These are phyloP conservation scores for Agelas oroides DNA, from an alignment of 37 sponge, comb jelly and placozoan genomes.

Conservation along the genomic window DNA sequence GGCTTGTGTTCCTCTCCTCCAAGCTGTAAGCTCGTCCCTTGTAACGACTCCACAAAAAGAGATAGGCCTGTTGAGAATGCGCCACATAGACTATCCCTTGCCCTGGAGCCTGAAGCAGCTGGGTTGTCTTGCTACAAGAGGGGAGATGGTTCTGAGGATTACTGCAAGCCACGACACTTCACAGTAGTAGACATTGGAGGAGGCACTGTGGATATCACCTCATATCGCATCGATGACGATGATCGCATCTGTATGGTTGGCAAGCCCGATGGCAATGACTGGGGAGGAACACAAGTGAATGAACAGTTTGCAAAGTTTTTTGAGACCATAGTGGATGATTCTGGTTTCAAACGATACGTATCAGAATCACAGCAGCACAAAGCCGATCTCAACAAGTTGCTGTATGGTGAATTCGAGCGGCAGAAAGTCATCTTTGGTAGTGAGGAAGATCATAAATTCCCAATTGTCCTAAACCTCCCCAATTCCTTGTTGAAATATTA, in stretches of 20 bases:
- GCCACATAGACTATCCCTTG: conserved; percentile 29
- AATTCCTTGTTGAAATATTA: too few relatives aligned
- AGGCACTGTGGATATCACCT: too few relatives aligned
- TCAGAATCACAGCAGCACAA: neutral
- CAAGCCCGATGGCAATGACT: conserved; percentile 17
- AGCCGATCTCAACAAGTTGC: neutral
- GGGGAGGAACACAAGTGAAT: conserved; percentile 24
- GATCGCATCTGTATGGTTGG: too few relatives aligned
- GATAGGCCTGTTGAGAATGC: conserved; percentile 14
- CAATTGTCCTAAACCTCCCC: neutral
- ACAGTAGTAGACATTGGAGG: too few relatives aligned
- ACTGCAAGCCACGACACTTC: neutral
- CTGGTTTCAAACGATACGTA: neutral
- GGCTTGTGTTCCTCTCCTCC: neutral
- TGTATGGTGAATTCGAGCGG: conserved; percentile 10
- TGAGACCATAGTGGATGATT: neutral
- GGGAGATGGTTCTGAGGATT: neutral
- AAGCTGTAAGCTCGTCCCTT: neutral
- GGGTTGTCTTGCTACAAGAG: conserved; percentile 16
- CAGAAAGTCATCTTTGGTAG: conserved; percentile 2
- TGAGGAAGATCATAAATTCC: too few relatives aligned
- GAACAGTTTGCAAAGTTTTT: conserved; percentile 2
- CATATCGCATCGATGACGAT: too few relatives aligned
- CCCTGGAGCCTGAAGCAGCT: conserved; percentile 55
- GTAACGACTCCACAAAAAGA: too few relatives aligned